These are phyloP conservation scores for Onychomys torridus DNA, from an alignment of 2,797 vertebrate species.

Conservation along the genomic window DNA sequence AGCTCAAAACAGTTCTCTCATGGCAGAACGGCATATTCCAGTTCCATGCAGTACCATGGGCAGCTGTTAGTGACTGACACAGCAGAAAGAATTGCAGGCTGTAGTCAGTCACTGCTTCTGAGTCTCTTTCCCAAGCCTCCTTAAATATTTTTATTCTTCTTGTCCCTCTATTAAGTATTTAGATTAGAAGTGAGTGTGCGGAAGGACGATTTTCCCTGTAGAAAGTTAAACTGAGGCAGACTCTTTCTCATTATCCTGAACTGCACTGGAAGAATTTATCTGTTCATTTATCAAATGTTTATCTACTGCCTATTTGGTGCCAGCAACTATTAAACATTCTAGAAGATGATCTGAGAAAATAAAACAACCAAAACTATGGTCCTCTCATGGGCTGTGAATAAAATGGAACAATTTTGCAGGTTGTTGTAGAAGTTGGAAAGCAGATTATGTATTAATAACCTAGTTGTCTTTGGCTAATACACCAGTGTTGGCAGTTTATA, in stretches of 20 bases:
- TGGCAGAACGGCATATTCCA: background rate
- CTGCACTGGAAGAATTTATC: background rate
- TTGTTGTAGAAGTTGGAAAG: background rate
- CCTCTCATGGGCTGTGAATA: background rate
- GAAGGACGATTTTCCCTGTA: background rate
- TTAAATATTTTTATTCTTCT: background rate
- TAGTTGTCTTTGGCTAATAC: background rate
- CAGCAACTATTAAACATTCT: background rate
- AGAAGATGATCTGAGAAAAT: background rate
- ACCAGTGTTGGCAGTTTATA: background rate
- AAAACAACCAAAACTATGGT: background rate
- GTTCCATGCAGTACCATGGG: background rate
- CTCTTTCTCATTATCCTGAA: background rate
- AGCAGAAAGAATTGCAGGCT: background rate
- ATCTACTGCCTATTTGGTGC: background rate
- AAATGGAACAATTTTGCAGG: background rate
- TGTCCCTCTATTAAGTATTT: background rate
- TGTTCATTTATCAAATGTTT: background rate
- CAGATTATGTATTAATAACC: background rate
- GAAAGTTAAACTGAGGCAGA: background rate
- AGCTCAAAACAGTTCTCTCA: background rate
- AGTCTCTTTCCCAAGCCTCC: background rate
- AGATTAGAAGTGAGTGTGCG: background rate
- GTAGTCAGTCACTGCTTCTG: background rate
- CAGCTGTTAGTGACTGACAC: background rate